Conservation (phyloP, 2,888 invertebrate species). For the Thymelicus lineola region DNA sequence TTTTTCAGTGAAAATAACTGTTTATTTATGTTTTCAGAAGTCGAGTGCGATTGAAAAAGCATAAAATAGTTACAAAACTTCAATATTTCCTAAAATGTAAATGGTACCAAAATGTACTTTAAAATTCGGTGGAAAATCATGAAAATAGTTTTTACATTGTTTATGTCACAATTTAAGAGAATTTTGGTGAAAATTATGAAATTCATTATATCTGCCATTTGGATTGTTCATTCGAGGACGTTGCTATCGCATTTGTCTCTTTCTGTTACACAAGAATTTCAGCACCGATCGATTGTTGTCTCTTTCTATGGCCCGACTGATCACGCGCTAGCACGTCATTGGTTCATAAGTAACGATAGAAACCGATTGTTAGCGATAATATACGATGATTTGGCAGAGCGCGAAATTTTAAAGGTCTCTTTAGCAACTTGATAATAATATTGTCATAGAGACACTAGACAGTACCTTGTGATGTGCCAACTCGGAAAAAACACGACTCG, state of each 20-base stretch:
- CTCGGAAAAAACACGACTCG: too few species aligned
- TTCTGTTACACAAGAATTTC: conserved; percentile 48
- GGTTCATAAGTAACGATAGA: conserved; percentile 44
- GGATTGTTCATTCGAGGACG: conserved; percentile 64
- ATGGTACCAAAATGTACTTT: conserved; percentile 56
- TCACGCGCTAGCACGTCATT: conserved; percentile 47
- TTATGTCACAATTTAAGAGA: conserved; percentile 65
- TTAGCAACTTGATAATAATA: too few species aligned
- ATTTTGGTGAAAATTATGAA: conserved; percentile 66
- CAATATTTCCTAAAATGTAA: conserved; percentile 60
- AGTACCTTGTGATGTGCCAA: too few species aligned
- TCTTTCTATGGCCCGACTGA: conserved; percentile 55
- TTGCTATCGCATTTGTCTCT: conserved; percentile 59
- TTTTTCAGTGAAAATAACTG: conserved; percentile 53
- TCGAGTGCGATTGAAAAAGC: conserved; percentile 50
- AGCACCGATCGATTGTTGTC: conserved; percentile 45
- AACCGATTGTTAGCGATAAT: conserved; percentile 46
- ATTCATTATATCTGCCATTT: conserved; percentile 68
- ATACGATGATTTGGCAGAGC: conserved; percentile 43
- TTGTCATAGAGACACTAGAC: too few species aligned
- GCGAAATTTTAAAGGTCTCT: conserved; percentile 45
- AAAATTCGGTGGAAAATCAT: conserved; percentile 62
- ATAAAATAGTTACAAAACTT: conserved; percentile 58
- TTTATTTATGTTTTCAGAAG: conserved; percentile 66
- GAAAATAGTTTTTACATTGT: conserved; percentile 63